These are phyloP conservation scores for Lathamus discolor DNA, from an alignment of 2,113 vertebrate species.

Conservation along the genomic window DNA sequence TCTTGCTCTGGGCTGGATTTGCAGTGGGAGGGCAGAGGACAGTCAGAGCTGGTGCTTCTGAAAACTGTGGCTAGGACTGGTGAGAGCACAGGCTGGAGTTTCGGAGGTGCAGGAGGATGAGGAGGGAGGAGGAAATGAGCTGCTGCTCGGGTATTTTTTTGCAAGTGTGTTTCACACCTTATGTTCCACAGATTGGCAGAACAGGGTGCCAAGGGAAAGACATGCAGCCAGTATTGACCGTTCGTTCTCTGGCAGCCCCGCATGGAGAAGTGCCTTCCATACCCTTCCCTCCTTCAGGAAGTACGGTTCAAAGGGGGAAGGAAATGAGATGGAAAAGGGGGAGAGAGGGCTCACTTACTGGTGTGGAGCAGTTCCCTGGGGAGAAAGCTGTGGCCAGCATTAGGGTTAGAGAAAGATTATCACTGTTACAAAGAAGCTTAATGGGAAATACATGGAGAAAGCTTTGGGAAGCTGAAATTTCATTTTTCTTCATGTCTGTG, in stretches of 20 bases:
- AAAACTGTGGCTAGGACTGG: background rate
- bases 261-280: background rate
- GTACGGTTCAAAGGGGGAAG: background rate
- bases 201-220: background rate
- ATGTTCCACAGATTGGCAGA: background rate
- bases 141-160: background rate
- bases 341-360: background rate
- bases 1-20: background rate
- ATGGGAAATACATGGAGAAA: background rate
- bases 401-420: background rate
- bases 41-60: background rate
- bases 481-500: background rate
- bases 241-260: background rate
- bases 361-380: background rate
- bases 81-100: background rate
- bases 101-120: background rate
- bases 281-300: background rate
- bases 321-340: background rate
- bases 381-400: background rate
- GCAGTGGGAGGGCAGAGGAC: background rate
- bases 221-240: background rate
- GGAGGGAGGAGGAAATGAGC: slow-evolving; percentile 1
- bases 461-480: background rate
- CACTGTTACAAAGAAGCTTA: background rate
- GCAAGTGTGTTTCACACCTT: background rate